Base-by-base conservation (phyloP, 2,797 vertebrate genomes). In the Ispidina lecontei region DNA sequence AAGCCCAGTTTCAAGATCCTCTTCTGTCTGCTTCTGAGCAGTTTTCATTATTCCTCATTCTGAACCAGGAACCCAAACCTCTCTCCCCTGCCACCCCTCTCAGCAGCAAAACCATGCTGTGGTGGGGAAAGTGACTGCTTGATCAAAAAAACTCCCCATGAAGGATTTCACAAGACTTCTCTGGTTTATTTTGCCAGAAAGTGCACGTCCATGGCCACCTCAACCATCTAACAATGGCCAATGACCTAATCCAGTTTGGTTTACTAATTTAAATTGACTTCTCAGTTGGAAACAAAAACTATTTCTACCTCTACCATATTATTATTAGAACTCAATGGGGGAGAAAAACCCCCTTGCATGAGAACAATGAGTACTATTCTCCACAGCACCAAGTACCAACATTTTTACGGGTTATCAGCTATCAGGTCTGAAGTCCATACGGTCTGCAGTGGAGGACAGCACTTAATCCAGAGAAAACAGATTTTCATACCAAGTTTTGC, bases 391-490 rank as follows among this genome's bases (percentile, higher is more conserved):
- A 74, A 60, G 29, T 37, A 64, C 15, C 44, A 28, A 31, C 37
- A 76, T 77, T 80, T 70, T 29, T n/a, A 77, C 31, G 84, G 10
- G 9, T 28, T 37, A 67, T 64, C 65, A 70, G 23, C 85, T 62
- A 37, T 29, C 46, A 76, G 9, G 46, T 63, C 62, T 77, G 33
- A 77, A 39, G 28, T 44, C 37, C 21, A 9, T 33, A 68, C 5
- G 52, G 33, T 41, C 55, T 71, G 46, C 26, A 58, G 70, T 16
- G 49, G 76, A 72, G 15, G 19, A 44, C 14, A 87, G 14, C 37
- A 85, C 64, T 82, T 80, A 83, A 79, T 47, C 29, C 29, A 69
- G 70, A 91, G 44, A 83, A 91, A 76, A 80, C 4, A 65, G 49
- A 35, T 51, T 77, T 68, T 85, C 47, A 65, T 25, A 89, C 29